Conservation (phyloP, 2,888 invertebrate species). For the Dioctria linearis region DNA sequence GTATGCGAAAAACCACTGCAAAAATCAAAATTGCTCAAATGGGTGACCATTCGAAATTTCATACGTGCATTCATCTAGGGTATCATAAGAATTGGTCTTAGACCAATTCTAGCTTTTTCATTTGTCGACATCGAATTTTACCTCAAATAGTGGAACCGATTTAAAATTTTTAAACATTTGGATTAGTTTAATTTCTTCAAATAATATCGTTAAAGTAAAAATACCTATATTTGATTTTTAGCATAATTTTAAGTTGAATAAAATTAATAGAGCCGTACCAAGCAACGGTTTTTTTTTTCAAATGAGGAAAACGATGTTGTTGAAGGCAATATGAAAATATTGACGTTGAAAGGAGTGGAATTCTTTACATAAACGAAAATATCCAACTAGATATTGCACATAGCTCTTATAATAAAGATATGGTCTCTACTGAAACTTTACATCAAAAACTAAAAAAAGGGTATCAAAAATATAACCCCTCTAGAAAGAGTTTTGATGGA, state of each 20-base stretch:
- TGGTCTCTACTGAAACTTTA: not conserved
- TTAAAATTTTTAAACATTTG: too few species aligned
- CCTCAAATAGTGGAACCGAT: too few species aligned
- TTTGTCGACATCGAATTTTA: too few species aligned
- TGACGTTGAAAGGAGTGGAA: not conserved
- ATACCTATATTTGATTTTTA: too few species aligned
- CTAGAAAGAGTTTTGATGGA: not conserved
- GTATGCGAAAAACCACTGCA: too few species aligned
- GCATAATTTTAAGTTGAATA: not conserved
- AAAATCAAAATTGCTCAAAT: too few species aligned
- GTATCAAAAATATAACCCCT: conserved; percentile 1
- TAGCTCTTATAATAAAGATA: not conserved
- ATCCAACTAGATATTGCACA: not conserved
- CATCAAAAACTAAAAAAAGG: not conserved
- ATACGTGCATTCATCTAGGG: too few species aligned
- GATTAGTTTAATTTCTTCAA: too few species aligned
- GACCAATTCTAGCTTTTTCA: too few species aligned
- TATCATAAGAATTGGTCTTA: too few species aligned
- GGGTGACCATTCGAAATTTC: too few species aligned
- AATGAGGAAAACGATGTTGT: not conserved
- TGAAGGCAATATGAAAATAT: conserved; percentile 9
- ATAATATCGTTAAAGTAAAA: too few species aligned
- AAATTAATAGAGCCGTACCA: not conserved
- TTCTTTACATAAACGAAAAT: not conserved
- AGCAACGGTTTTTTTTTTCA: not conserved